Conservation (phyloP, 1,140 invertebrate genomes). For the Telenomus remus region DNA sequence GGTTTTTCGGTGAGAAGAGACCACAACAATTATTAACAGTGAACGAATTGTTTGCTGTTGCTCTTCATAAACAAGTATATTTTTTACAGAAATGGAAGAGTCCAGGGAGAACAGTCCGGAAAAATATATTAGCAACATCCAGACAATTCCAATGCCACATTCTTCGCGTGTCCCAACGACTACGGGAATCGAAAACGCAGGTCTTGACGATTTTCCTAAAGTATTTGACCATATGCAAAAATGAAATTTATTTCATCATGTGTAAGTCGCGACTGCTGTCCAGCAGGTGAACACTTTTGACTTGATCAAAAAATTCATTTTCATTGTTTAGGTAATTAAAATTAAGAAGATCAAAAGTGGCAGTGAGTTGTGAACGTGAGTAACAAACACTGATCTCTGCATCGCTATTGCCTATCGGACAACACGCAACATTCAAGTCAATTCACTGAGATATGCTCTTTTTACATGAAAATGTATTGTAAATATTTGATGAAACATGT, state of each 20-base stretch:
- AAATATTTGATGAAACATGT: slow-evolving; percentile 32
- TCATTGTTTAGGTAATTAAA: slow-evolving; percentile 19
- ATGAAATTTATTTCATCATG: slow-evolving; percentile 17
- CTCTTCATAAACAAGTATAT: not conserved
- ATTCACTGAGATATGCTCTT: slow-evolving; percentile 2
- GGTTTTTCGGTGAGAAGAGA: slow-evolving; percentile 66
- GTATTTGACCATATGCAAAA: slow-evolving; percentile 70
- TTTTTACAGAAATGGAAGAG: slow-evolving; percentile 68
- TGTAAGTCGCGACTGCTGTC: slow-evolving; percentile 11
- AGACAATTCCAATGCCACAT: slow-evolving; percentile 41
- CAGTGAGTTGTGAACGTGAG: not conserved
- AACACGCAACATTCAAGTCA: slow-evolving; percentile 1
- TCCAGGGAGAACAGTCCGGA: slow-evolving; percentile 69
- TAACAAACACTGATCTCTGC: slow-evolving; percentile 27
- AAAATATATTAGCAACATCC: slow-evolving; percentile 59
- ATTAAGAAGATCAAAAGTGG: not conserved
- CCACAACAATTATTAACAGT: not conserved
- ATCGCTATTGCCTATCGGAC: slow-evolving; percentile 1
- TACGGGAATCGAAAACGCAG: slow-evolving; percentile 65
- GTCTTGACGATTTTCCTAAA: slow-evolving; percentile 72
- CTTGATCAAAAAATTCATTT: not conserved
- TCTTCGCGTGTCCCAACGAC: slow-evolving; percentile 24
- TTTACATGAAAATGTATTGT: slow-evolving; percentile 39
- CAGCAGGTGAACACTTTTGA: not conserved
- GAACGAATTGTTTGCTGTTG: not conserved